Evolutionary conservation across 2,888 invertebrate genomes (phyloP), one percentile per base, ranked within the genome.

Genomic region (Diplazon laetatorius): DNA sequence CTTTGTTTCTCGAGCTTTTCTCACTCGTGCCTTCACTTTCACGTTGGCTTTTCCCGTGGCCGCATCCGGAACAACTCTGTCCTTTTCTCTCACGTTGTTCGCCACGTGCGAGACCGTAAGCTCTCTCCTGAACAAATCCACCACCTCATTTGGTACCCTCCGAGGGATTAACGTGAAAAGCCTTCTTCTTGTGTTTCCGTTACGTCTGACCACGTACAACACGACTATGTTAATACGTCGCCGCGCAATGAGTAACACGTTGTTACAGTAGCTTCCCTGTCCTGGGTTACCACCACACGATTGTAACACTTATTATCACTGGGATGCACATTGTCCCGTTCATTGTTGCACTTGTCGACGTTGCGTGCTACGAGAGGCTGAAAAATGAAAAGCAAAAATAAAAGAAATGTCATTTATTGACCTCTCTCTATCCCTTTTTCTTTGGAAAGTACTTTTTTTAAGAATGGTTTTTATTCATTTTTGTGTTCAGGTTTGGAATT

Each of bases 61-160:
- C n/a, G n/a, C n/a, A n/a, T n/a, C n/a, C n/a, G n/a, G n/a, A n/a
- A n/a, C 30, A 2, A 81, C 73, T 74, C 62, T 68, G 60, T 76
- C 65, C 83, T 81, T 44, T 57, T 62, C 55, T 63, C 57, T 25
- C 60, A 18, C 25, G 48, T 59, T 60, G 73, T 60, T 71, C 63
- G 66, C 50, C 39, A 37, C 68, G 42, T 62, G 85, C 85, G 86
- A 85, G n/a, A n/a, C n/a, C n/a, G 85, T 89, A 90, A 91, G 90
- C 90, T 90, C 89, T 90, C 89, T 89, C 86, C n/a, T n/a, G 88
- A 87, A 90, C 91, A 91, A 91, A 90, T 90, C 91, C 91, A 90
- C 89, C 89, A 87, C 86, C 91, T 90, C 90, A 89, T 91, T 90
- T 89, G 89, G 87, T 85, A 85, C 85, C 86, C 87, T 84, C 82